phyloP scores from a whole-genome alignment of 2,888 invertebrate species.

The Schizaphis graminum region DNA sequence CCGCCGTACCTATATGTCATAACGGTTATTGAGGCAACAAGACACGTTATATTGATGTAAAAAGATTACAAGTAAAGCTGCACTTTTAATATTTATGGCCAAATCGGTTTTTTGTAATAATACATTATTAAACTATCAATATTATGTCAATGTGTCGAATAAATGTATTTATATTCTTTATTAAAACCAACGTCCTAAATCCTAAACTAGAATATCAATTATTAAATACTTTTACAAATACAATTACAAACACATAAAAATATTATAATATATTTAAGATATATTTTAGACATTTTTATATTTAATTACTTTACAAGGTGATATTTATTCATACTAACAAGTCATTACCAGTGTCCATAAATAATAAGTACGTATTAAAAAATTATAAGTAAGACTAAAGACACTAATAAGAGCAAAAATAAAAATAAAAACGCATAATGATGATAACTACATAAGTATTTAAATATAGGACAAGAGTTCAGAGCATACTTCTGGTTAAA shows the following conservation, averaged over 20 bases:
- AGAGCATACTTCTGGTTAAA: neutral
- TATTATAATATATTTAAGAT: neutral
- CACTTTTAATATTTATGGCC: neutral
- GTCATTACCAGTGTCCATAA: neutral
- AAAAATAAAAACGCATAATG: neutral
- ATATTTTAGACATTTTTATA: neutral
- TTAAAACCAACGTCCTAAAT: neutral
- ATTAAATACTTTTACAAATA: neutral
- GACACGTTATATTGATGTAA: neutral
- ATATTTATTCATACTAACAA: neutral
- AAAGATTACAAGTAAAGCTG: neutral
- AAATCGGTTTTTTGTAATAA: neutral
- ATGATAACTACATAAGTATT: neutral
- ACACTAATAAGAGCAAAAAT: neutral
- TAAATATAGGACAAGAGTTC: neutral
- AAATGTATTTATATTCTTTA: neutral
- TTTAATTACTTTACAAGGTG: neutral
- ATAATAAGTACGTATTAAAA: neutral
- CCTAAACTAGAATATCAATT: neutral
- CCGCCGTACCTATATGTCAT: neutral
- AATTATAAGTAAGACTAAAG: neutral
- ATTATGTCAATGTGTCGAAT: neutral
- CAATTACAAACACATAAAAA: neutral
- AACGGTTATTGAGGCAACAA: neutral
- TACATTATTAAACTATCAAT: neutral